A percentile compares a stretch with the other conserved stretches of the same genome.
Conservation (phyloP, 2,113 vertebrate genomes). For the Erythrolamprus reginae region DNA sequence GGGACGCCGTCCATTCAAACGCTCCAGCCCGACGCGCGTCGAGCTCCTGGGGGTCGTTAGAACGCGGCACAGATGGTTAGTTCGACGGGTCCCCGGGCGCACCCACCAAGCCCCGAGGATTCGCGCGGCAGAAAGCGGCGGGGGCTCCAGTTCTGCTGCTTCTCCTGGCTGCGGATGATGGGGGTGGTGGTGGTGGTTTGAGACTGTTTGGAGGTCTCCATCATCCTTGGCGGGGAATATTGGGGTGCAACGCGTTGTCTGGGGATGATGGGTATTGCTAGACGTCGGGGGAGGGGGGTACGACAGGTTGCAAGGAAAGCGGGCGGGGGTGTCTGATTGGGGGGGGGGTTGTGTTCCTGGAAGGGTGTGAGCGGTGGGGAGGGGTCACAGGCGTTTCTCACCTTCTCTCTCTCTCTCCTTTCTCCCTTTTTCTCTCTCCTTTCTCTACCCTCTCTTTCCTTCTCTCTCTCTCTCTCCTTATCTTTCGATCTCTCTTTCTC, state of each 20-base stretch:
- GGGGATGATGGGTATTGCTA: not conserved
- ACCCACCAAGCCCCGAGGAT: not conserved
- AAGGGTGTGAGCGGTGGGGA: not conserved
- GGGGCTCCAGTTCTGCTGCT: not conserved
- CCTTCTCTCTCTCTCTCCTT: slow-evolving; percentile 17
- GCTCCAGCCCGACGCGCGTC: not conserved
- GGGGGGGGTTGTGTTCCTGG: too few species aligned
- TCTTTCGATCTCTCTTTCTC: slow-evolving; percentile 19
- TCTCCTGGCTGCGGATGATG: not conserved
- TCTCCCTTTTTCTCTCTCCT: not conserved
- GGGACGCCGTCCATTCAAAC: not conserved
- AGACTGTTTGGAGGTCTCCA: not conserved
- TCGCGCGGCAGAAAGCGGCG: too few species aligned
- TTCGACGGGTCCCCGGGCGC: not conserved
- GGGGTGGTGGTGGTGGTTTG: not conserved
- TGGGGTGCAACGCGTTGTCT: not conserved
- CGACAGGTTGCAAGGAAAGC: not conserved
- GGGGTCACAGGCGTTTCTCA: too few species aligned
- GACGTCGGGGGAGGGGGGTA: not conserved
- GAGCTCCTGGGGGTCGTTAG: not conserved
- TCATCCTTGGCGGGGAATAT: not conserved
- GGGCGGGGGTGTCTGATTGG: not conserved
- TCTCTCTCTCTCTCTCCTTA: not conserved
- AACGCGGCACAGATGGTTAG: not conserved
- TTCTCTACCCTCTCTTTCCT: slow-evolving; percentile 21